Evolutionary conservation across 2,113 vertebrate genomes (phyloP).

Genomic region (Hylia prasina): DNA sequence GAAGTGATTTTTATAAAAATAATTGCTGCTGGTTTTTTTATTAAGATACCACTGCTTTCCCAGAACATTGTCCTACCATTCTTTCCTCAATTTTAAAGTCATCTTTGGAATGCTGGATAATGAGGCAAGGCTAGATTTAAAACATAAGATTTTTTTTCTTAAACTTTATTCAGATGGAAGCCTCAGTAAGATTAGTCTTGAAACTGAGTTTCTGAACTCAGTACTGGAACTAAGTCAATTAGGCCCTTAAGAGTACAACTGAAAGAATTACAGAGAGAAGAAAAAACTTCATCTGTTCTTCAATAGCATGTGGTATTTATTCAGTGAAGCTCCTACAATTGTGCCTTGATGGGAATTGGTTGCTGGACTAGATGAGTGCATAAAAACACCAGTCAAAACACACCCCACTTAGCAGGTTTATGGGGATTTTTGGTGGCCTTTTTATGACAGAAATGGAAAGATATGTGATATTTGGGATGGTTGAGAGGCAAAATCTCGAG

Average conservation of each 20-base stretch:
- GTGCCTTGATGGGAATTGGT: background rate
- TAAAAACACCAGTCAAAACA: background rate
- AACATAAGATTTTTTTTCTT: background rate
- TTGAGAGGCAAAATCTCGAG: background rate
- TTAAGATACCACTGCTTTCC: background rate
- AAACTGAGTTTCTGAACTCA: background rate
- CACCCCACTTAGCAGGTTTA: background rate
- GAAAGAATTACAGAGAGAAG: background rate
- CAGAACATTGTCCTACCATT: background rate
- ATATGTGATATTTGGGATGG: background rate
- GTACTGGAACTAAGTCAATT: background rate
- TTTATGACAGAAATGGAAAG: background rate
- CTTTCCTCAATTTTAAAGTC: background rate
- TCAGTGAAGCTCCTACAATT: background rate
- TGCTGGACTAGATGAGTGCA: background rate
- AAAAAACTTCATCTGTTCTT: background rate
- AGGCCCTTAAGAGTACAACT: background rate
- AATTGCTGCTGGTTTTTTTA: background rate
- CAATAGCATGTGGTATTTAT: background rate
- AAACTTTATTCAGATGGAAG: background rate
- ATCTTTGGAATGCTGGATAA: background rate
- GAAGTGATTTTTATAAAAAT: background rate
- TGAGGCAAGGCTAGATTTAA: background rate
- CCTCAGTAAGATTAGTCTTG: background rate
- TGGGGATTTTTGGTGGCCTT: background rate